Percentiles rank a stretch among this genome's conserved stretches.
phyloP scores from a whole-genome alignment of 2,797 vertebrate genomes.

The Squalus acanthias region DNA sequence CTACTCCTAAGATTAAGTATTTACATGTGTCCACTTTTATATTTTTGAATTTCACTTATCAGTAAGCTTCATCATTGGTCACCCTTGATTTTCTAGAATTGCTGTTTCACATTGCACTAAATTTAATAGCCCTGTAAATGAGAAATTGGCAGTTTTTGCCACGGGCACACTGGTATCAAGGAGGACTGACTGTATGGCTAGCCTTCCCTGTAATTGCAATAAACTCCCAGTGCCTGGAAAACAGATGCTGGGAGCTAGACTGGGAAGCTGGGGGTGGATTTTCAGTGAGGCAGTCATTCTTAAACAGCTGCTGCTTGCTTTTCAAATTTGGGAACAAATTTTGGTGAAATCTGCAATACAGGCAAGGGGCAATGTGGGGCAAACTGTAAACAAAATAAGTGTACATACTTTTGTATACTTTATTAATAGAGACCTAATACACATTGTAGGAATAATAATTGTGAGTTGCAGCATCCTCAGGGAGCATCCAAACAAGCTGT shows the following conservation, averaged over 20 bases:
- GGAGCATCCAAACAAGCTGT: background rate
- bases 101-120: background rate
- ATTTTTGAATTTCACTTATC: slow-evolving; percentile 15
- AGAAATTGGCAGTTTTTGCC: background rate
- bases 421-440: background rate
- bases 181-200: background rate
- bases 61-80: background rate
- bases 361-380: background rate
- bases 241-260: background rate
- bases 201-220: background rate
- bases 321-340: background rate
- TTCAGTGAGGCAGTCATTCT: background rate
- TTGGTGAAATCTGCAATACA: background rate
- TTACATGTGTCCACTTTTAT: background rate
- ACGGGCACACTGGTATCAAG: background rate
- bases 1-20: background rate
- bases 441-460: background rate
- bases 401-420: background rate
- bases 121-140: background rate
- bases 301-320: background rate
- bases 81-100: background rate
- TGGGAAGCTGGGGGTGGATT: background rate
- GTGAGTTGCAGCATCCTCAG: background rate
- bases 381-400: background rate
- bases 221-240: background rate